phyloP scores from a whole-genome alignment of 2,888 invertebrate genomes.

The Heteromurus nitidus region DNA sequence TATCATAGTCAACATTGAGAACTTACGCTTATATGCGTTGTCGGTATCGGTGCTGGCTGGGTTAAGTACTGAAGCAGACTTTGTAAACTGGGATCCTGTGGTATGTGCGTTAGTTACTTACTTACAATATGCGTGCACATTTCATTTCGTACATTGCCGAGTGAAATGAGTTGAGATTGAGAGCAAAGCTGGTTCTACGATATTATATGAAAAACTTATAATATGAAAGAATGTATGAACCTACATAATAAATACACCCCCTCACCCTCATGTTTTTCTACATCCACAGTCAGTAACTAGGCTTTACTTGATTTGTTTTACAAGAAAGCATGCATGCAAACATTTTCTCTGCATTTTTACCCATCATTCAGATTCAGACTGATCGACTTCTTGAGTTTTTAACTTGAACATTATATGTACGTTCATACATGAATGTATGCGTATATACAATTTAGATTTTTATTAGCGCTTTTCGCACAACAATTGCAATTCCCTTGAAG shows the following conservation, averaged over 20 bases:
- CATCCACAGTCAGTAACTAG: too few relatives aligned
- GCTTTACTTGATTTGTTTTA: conserved; percentile 27
- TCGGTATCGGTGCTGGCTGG: too few relatives aligned
- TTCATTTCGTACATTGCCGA: too few relatives aligned
- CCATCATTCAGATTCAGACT: too few relatives aligned
- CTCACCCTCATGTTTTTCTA: neutral
- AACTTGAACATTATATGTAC: neutral
- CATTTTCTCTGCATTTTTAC: conserved; percentile 31
- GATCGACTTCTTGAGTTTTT: too few relatives aligned
- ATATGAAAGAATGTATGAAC: too few relatives aligned
- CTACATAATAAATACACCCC: neutral
- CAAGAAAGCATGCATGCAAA: conserved; percentile 11
- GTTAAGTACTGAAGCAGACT: too few relatives aligned
- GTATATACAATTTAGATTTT: conserved; percentile 4
- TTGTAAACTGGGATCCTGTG: too few relatives aligned
- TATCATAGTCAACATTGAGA: too few relatives aligned
- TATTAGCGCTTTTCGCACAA: conserved; percentile 49
- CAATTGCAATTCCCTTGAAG: conserved; percentile 59
- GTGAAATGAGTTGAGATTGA: neutral
- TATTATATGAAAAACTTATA: too few relatives aligned
- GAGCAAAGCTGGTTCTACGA: neutral
- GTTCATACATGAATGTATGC: neutral
- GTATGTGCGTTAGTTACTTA: too few relatives aligned
- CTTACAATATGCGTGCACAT: neutral
- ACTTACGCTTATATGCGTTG: too few relatives aligned